These are phyloP conservation scores for Eonycteris spelaea DNA, from an alignment of 2,113 vertebrate species.

Conservation along the genomic window DNA sequence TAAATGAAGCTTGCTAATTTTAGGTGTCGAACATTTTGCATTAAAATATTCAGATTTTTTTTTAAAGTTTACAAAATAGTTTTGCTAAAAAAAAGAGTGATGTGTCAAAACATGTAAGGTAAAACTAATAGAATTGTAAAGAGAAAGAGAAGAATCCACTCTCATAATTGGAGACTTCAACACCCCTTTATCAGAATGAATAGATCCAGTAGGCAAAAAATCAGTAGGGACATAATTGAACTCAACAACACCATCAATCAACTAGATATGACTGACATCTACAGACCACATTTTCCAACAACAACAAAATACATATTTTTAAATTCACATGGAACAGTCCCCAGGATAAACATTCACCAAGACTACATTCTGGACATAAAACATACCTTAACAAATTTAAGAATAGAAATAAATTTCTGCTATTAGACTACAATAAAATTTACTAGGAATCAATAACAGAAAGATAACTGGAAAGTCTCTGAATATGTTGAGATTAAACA, in stretches of 20 bases:
- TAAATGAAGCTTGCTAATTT: conserved; percentile 64
- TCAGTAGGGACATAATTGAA: background rate
- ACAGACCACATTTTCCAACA: background rate
- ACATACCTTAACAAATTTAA: background rate
- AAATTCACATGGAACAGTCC: background rate
- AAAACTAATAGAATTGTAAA: background rate
- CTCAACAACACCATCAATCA: background rate
- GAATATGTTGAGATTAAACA: background rate
- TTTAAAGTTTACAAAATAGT: background rate
- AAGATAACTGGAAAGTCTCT: background rate
- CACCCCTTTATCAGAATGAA: background rate
- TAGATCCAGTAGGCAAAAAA: background rate
- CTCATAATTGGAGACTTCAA: background rate
- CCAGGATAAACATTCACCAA: background rate
- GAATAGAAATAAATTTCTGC: background rate
- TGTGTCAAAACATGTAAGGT: background rate
- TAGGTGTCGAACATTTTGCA: conserved; percentile 76
- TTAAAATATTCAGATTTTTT: conserved; percentile 68
- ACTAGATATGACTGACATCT: background rate
- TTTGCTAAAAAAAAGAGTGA: background rate
- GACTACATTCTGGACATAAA: background rate
- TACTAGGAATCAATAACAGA: background rate
- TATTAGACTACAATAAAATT: background rate
- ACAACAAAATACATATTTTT: background rate
- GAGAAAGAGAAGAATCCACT: background rate